A percentile compares a stretch with the other conserved stretches of the same genome.
These are phyloP conservation scores for Pitangus sulphuratus DNA, from an alignment of 2,797 vertebrate genomes.

Conservation along the genomic window DNA sequence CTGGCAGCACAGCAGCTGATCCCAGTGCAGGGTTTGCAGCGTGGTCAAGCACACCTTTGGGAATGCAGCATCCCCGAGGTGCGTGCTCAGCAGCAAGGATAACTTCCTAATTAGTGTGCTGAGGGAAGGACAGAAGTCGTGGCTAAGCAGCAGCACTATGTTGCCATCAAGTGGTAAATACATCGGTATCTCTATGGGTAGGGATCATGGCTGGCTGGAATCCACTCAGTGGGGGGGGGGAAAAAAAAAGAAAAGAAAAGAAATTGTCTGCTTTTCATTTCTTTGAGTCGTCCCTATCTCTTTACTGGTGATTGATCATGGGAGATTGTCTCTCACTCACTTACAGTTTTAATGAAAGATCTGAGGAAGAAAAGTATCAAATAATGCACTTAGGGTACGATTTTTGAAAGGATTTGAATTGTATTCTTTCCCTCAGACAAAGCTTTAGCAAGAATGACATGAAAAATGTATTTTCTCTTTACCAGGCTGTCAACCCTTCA, in stretches of 20 bases:
- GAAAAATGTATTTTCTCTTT: constrained; percentile 20
- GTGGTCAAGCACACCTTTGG: not conserved
- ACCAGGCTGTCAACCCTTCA: constrained; percentile 6
- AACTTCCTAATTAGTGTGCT: not conserved
- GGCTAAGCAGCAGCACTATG: not conserved
- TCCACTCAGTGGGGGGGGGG: not conserved
- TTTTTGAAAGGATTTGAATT: not conserved
- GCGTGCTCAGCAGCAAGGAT: not conserved
- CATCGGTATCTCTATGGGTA: not conserved
- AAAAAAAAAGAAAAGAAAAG: not conserved
- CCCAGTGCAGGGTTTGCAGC: not conserved
- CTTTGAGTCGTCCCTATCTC: not conserved
- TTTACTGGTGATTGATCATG: not conserved
- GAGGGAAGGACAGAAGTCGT: not conserved
- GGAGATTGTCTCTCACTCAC: not conserved
- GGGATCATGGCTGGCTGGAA: not conserved
- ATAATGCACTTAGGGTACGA: not conserved
- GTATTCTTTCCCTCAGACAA: not conserved
- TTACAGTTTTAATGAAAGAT: constrained; percentile 14
- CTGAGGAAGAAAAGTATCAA: not conserved
- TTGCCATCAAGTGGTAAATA: constrained; percentile 37
- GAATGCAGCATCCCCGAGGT: not conserved
- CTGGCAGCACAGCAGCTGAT: not conserved
- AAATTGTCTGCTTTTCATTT: not conserved
- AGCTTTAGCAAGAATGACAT: constrained; percentile 1